phyloP scores from a whole-genome alignment of 2,888 invertebrate species.

The Orthosia incerta region DNA sequence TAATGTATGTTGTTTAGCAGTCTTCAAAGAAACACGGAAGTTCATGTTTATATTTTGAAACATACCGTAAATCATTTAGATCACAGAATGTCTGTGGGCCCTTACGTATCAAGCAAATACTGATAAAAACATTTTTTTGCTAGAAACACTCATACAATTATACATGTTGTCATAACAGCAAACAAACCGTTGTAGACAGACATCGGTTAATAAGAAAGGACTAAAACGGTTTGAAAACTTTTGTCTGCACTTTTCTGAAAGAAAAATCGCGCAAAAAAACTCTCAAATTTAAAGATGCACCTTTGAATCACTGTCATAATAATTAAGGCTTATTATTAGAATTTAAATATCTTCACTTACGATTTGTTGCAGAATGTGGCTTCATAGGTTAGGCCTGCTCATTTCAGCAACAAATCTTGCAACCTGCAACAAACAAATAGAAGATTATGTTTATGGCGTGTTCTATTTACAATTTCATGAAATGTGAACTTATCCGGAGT shows the following conservation, averaged over 20 bases:
- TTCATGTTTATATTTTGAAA: constrained; percentile 4
- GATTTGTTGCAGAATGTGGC: constrained; percentile 6
- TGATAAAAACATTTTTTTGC: neutral
- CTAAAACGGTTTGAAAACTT: neutral
- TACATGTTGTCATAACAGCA: neutral
- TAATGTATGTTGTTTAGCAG: constrained; percentile 17
- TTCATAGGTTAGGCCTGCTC: constrained; percentile 15
- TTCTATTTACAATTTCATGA: neutral
- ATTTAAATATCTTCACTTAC: constrained; percentile 27
- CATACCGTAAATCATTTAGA: constrained; percentile 16
- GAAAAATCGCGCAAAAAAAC: no score
- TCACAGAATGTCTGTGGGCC: neutral
- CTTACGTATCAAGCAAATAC: neutral
- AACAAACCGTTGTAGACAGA: no score
- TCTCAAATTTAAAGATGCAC: no score
- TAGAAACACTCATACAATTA: neutral
- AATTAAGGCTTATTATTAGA: neutral
- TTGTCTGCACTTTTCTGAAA: no score
- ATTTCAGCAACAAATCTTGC: neutral
- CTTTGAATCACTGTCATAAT: no score
- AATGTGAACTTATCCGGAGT: neutral
- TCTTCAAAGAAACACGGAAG: constrained; percentile 28
- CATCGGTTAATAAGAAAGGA: no score
- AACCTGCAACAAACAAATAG: constrained; percentile 39
- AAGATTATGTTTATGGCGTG: no score